These are phyloP conservation scores for Leptinotarsa texana DNA, from an alignment of 1,140 invertebrate species.

Conservation along the genomic window DNA sequence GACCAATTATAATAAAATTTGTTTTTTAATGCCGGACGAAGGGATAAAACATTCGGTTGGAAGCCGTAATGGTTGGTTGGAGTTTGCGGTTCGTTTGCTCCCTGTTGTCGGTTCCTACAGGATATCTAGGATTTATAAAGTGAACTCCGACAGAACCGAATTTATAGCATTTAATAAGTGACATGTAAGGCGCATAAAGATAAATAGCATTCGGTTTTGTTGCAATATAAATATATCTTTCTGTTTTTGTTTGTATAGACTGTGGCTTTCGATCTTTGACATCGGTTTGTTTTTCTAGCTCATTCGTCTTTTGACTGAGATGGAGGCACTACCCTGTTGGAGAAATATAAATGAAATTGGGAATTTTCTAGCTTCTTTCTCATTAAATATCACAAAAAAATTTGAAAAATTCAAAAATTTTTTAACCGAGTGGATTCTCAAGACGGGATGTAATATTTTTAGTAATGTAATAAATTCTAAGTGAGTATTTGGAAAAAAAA, in stretches of 20 bases:
- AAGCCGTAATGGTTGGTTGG: conserved; percentile 26
- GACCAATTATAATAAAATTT: conserved; percentile 27
- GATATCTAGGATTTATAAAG: conserved; percentile 29
- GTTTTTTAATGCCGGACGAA: conserved; percentile 17
- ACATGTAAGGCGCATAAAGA: conserved; percentile 29
- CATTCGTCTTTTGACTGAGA: too few relatives aligned
- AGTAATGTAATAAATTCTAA: too few relatives aligned
- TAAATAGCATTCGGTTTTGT: conserved; percentile 13
- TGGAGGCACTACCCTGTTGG: too few relatives aligned
- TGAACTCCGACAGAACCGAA: conserved; percentile 23
- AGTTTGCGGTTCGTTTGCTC: conserved; percentile 29
- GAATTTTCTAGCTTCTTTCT: too few relatives aligned
- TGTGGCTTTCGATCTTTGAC: too few relatives aligned
- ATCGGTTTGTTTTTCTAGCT: too few relatives aligned
- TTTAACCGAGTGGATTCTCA: too few relatives aligned
- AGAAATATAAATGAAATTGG: too few relatives aligned
- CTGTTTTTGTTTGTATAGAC: conserved; percentile 13
- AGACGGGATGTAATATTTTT: too few relatives aligned
- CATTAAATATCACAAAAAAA: too few relatives aligned
- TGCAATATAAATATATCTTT: conserved; percentile 21
- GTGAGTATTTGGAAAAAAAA: too few relatives aligned
- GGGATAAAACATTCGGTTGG: conserved; percentile 24
- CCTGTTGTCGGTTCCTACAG: conserved; percentile 17
- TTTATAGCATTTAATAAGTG: conserved; percentile 30
- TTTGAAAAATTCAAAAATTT: too few relatives aligned